Evolutionary conservation across 2,113 vertebrate species (phyloP), one percentile per base, ranked within the genome.

Genomic region (Perca flavescens): DNA sequence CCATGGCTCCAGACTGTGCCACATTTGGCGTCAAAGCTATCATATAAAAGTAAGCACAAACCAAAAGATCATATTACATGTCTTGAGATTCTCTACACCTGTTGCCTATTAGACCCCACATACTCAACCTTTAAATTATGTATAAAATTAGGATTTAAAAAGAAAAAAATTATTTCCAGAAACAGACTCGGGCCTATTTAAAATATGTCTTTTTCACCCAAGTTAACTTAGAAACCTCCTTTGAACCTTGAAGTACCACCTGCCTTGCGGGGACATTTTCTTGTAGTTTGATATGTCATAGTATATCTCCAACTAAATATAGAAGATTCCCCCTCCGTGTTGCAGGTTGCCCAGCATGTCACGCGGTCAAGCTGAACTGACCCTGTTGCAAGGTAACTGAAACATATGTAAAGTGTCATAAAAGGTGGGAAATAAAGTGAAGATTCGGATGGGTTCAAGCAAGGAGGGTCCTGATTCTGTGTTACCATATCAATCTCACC

Each of bases 271-370:
- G 56, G 80, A 89, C 36, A 84, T 83, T 75, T 82, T 71, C 70
- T 22, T 79, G 92, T 85, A 85, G 82, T 89, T 65, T 74, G 86
- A 95, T 91, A 92, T 92, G 93, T 94, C 88, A 91, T 31, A 74
- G 40, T 80, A 89, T 82, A 88, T 71, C 78, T 49, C 40, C 2
- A 22, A 46, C 90, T 94, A 93, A 93, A 92, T 83, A 93, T 93
- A 95, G 86, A 77, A 78, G 49, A 77, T 54, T 67, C 69, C 52
- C 53, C 46, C 25, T 83, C 58, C 15, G 25, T 61, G 74, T 31
- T 68, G 57, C 80, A 67, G 65, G 64, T 72, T 52, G 60, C 40
- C 53, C 74, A 52, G 64, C 36, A 56, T 12, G 74, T 83, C 77
- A 82, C 52, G 63, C 31, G 72, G 63, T 72, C 61, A 65, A 62